Percentiles rank a stretch among this genome's conserved stretches.
phyloP scores from a whole-genome alignment of 2,888 invertebrate species.

The Blomia tropicalis region DNA sequence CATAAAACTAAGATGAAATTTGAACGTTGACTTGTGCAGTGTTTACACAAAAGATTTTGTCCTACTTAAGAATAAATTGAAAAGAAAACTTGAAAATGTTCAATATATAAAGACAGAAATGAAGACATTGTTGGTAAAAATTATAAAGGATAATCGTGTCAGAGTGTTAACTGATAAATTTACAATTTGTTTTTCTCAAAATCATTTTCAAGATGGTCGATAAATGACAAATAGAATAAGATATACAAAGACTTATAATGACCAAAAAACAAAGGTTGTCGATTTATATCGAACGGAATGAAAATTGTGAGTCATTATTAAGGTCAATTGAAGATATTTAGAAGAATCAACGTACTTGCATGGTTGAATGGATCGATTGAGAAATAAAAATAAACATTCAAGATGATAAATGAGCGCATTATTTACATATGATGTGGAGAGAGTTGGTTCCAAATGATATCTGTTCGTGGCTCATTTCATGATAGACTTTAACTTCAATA shows the following conservation, averaged over 20 bases:
- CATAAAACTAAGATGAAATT: neutral
- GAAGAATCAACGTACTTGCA: neutral
- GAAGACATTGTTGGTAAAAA: neutral
- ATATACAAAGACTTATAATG: too few relatives aligned
- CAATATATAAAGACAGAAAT: neutral
- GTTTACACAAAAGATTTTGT: neutral
- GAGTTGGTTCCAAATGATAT: neutral
- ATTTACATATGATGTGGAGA: neutral
- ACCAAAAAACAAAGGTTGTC: slow-evolving; percentile 1
- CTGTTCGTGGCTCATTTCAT: neutral
- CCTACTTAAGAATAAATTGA: neutral
- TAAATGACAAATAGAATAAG: too few relatives aligned
- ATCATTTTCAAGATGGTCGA: too few relatives aligned
- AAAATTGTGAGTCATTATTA: neutral
- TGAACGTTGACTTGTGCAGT: neutral
- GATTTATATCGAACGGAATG: slow-evolving; percentile 3
- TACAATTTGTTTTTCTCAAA: too few relatives aligned
- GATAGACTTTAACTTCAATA: neutral
- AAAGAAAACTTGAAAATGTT: neutral
- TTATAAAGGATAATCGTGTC: neutral
- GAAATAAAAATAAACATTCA: slow-evolving; percentile 2
- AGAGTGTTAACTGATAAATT: neutral
- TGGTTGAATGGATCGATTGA: neutral
- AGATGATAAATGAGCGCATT: slow-evolving; percentile 7
- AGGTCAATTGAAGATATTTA: neutral